Conservation (phyloP, 2,888 invertebrate genomes). For the Nycteola revayana region DNA sequence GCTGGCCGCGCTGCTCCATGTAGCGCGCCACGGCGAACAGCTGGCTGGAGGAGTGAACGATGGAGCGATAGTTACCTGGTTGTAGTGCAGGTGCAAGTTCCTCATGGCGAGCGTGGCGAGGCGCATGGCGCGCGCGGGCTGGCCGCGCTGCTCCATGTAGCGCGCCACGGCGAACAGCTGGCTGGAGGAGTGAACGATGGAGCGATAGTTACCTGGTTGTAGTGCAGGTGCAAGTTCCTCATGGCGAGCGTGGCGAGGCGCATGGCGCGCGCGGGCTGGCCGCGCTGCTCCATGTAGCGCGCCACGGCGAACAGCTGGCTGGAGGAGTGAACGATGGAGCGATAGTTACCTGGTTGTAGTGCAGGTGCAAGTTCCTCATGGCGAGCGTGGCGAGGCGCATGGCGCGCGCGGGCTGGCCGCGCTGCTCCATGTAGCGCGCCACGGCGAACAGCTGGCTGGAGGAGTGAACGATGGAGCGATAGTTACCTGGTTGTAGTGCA, state of each 20-base stretch:
- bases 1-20: too few species aligned
- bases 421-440: too few species aligned
- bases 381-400: too few species aligned
- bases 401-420: too few species aligned
- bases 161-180: conserved; percentile 92
- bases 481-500: conserved; percentile 91
- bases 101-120: conserved; percentile 92
- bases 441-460: too few species aligned
- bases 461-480: too few species aligned
- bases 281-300: conserved; percentile 92
- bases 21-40: too few species aligned
- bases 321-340: conserved; percentile 90
- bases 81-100: conserved; percentile 91
- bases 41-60: too few species aligned
- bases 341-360: too few species aligned
- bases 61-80: conserved; percentile 75
- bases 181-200: conserved; percentile 89
- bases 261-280: conserved; percentile 91
- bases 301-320: conserved; percentile 92
- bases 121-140: conserved; percentile 91
- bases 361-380: too few species aligned
- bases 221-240: conserved; percentile 91
- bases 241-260: conserved; percentile 91
- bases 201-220: conserved; percentile 83
- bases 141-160: conserved; percentile 93